Evolutionary conservation across 2,888 invertebrate species (phyloP), one percentile per base, ranked within the genome.

Genomic region (Enchytraeus crypticus): DNA sequence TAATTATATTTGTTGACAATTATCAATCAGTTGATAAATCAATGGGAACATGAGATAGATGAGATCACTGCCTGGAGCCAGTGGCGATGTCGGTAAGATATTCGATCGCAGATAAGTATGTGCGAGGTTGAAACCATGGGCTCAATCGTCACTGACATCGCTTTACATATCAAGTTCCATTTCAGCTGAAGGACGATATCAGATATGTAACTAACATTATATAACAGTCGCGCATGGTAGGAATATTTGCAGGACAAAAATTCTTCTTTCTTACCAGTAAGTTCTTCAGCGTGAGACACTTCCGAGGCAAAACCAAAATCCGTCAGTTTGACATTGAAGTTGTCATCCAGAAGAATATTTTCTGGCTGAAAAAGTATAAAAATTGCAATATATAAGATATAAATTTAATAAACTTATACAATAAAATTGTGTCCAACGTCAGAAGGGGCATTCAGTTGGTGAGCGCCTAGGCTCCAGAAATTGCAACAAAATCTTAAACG

Each of bases 271-370:
- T 57, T 61, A 77, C 77, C 78, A 64, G 70, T 68, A 3, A 79
- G 66, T 65, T 76, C 72, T 33, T 77, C 71, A 11, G 71, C 72
- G 14, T 70, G 60, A 34, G 67, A 58, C 1, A 79, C 51, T 32
- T 71, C 66, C 33, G 74, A 75, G 8, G 98, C 97, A 81, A 99
- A 98, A 5, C 98, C 98, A 82, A 99, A 98, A 82, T 99, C 98
- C 0, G 97, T 97, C 68, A 99, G 88, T 81, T 98, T 97, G 54
- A 99, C 89, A 81, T 96, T 92, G 71, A 91, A 86, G 82, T 89
- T 88, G 76, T 97, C 93, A 77, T 96, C 82, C 55, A 90, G 77
- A 53, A 91, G 80, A 70, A 91, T 79, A 67, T 82, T 81, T 70
- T 82, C 81, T 27, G 81, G 81, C 76, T 74, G 87, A 86, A 88